Conservation (phyloP, 2,113 vertebrate genomes). For the Chionis minor region DNA sequence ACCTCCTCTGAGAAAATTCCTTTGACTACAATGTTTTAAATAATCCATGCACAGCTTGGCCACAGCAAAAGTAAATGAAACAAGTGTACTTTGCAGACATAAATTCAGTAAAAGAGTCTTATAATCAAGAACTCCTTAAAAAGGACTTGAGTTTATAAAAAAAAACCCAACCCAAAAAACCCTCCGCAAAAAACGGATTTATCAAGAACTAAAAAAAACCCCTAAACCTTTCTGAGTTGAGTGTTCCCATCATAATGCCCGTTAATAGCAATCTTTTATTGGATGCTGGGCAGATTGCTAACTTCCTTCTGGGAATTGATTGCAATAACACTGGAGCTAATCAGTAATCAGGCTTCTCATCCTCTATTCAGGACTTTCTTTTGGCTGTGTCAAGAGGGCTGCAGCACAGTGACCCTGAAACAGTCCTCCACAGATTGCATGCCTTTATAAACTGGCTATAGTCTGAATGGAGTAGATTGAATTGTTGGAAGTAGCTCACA, state of each 20-base stretch:
- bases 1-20: background rate
- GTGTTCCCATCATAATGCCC: background rate
- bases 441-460: constrained; percentile 6
- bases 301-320: constrained; percentile 18
- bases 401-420: constrained; percentile 20
- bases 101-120: background rate
- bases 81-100: background rate
- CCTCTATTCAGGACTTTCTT: background rate
- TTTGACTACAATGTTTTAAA: background rate
- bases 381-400: constrained; percentile 10
- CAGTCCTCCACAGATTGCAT: background rate
- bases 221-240: background rate
- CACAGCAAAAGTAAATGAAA: background rate
- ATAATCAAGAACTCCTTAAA: background rate
- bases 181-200: background rate
- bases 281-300: constrained; percentile 31
- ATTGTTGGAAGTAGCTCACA: constrained; percentile 11
- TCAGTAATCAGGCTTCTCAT: constrained; percentile 41
- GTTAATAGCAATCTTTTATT: constrained; percentile 38
- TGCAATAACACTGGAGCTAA: constrained; percentile 51
- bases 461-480: constrained; percentile 18
- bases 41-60: background rate
- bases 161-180: background rate
- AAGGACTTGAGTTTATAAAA: background rate
- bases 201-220: background rate